Percentiles rank a stretch among this genome's conserved stretches.
phyloP scores from a whole-genome alignment of 2,888 invertebrate species.

The Carabus problematicus region DNA sequence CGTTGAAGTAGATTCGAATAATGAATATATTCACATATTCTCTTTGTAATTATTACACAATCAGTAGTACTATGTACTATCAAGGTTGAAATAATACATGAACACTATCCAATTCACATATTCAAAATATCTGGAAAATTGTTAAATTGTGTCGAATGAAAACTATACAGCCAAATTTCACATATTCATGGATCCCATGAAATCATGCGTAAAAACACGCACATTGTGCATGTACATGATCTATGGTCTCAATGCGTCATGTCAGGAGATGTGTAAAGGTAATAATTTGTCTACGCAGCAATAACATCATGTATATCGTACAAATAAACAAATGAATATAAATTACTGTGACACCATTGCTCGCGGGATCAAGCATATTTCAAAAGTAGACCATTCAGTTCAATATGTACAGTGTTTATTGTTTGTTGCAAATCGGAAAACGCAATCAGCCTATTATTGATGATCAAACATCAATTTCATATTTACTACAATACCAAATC shows the following conservation, averaged over 20 bases:
- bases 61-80: too few species aligned
- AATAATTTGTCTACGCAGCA: background rate
- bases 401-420: conserved; percentile 16
- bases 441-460: conserved; percentile 18
- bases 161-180: too few species aligned
- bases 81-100: too few species aligned
- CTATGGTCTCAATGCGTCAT: background rate
- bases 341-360: conserved; percentile 1
- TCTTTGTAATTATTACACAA: too few species aligned
- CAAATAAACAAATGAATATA: conserved; percentile 19
- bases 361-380: conserved; percentile 13
- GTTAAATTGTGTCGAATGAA: too few species aligned
- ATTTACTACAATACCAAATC: conserved; percentile 7
- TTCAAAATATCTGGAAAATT: too few species aligned
- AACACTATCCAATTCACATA: too few species aligned
- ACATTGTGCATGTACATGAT: too few species aligned
- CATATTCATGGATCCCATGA: too few species aligned
- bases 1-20: too few species aligned
- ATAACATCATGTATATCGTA: background rate
- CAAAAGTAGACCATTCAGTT: conserved; percentile 6
- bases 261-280: background rate
- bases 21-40: too few species aligned
- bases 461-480: conserved; percentile 9
- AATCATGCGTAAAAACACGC: too few species aligned
- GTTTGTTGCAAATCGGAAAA: conserved; percentile 2